Evolutionary conservation across 2,797 vertebrate genomes (phyloP).

Genomic region (Euphonia xanthogaster): DNA sequence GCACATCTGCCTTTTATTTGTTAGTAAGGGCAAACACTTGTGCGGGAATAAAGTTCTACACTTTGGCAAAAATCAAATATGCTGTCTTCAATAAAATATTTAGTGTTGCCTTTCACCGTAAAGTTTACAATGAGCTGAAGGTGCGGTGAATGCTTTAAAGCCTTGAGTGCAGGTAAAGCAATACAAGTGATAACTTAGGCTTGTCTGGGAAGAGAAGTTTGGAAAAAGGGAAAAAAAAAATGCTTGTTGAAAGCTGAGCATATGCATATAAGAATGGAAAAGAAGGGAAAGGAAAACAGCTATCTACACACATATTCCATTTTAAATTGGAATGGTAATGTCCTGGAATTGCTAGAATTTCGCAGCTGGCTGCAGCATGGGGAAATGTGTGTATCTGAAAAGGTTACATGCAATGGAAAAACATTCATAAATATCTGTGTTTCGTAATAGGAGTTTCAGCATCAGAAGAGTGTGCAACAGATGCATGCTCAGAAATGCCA

Average conservation of each 20-base stretch:
- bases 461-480: not conserved
- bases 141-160: not conserved
- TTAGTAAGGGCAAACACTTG: not conserved
- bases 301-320: not conserved
- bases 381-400: not conserved
- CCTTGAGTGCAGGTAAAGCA: not conserved
- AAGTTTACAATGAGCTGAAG: not conserved
- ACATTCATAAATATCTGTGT: not conserved
- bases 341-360: not conserved
- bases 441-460: not conserved
- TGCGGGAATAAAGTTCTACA: not conserved
- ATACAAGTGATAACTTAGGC: not conserved
- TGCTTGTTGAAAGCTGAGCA: not conserved
- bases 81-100: not conserved
- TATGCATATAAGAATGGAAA: not conserved
- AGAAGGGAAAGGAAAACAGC: not conserved
- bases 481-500: not conserved
- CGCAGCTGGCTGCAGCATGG: not conserved
- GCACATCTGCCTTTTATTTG: not conserved
- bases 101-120: not conserved
- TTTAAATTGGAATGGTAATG: not conserved
- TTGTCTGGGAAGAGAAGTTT: not conserved
- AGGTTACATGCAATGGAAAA: not conserved
- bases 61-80: not conserved
- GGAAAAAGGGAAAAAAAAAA: not conserved